Conservation (phyloP, 2,113 vertebrate genomes). For the Willisornis vidua region DNA sequence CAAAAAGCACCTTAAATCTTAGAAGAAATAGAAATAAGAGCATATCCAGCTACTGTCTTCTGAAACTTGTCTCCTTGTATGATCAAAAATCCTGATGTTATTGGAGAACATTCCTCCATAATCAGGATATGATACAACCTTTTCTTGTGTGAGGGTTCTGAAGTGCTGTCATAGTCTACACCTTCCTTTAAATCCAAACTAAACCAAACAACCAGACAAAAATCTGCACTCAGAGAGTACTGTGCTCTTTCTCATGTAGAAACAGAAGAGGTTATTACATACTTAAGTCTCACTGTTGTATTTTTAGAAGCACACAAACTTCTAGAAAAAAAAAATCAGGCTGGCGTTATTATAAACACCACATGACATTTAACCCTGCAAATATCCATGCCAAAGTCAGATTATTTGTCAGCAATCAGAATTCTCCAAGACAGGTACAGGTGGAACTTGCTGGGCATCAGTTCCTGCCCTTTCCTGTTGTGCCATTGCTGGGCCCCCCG, state of each 20-base stretch:
- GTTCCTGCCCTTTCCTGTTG: neutral
- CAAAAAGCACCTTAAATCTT: neutral
- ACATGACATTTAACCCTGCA: neutral
- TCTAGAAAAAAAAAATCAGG: neutral
- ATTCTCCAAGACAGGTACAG: neutral
- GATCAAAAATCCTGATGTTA: constrained; percentile 78
- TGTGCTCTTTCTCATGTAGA: neutral
- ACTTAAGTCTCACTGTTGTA: neutral
- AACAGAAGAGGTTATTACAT: neutral
- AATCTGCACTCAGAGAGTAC: neutral
- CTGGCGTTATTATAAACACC: neutral
- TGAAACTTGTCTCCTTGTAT: constrained; percentile 73
- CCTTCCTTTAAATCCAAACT: constrained; percentile 76
- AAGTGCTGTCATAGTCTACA: constrained; percentile 74
- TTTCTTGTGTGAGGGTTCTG: constrained; percentile 74
- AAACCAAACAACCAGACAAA: neutral
- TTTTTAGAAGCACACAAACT: neutral
- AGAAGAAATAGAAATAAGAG: neutral
- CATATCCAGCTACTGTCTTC: neutral
- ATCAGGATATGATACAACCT: constrained; percentile 73
- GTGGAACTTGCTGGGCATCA: neutral
- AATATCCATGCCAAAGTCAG: neutral
- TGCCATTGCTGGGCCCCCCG: neutral
- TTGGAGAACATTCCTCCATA: constrained; percentile 79
- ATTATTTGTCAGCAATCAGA: neutral